Evolutionary conservation across 1,140 invertebrate genomes (phyloP).

Genomic region (Drosophila orena): DNA sequence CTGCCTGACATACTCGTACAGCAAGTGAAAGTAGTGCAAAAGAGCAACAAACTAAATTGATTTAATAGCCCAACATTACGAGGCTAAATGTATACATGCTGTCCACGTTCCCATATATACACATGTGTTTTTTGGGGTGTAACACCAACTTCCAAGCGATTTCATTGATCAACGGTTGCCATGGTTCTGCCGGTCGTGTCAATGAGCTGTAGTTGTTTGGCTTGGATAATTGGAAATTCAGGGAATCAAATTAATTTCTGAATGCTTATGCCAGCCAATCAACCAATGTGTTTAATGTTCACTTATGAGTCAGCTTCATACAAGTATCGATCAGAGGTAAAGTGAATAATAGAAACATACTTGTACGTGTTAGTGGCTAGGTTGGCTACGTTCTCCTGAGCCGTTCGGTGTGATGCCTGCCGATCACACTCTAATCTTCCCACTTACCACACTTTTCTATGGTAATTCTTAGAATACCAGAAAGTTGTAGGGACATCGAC

Average conservation of each 20-base stretch:
- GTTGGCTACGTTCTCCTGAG: no score
- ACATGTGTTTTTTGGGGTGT: conserved; percentile 8
- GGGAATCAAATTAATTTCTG: conserved; percentile 5
- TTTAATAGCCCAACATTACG: conserved; percentile 74
- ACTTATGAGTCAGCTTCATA: neutral
- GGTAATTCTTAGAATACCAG: no score
- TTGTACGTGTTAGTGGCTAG: no score
- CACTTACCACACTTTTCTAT: no score
- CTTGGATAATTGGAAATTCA: neutral
- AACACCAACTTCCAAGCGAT: conserved; percentile 8
- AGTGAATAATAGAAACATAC: conserved; percentile 3
- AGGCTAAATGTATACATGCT: conserved; percentile 24
- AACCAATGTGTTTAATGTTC: neutral
- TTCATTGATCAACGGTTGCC: conserved; percentile 5
- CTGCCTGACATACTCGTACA: conserved; percentile 19
- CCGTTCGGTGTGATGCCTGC: no score
- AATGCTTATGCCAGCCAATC: neutral
- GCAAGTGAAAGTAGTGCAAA: conserved; percentile 70
- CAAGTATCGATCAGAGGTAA: neutral
- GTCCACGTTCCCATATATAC: neutral
- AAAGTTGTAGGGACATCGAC: no score
- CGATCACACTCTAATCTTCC: no score
- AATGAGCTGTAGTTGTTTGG: neutral
- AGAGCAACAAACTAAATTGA: conserved; percentile 75
- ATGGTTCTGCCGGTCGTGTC: neutral